These are phyloP conservation scores for Holcopasites calliopsidis DNA, from an alignment of 1,140 invertebrate species.

Conservation along the genomic window DNA sequence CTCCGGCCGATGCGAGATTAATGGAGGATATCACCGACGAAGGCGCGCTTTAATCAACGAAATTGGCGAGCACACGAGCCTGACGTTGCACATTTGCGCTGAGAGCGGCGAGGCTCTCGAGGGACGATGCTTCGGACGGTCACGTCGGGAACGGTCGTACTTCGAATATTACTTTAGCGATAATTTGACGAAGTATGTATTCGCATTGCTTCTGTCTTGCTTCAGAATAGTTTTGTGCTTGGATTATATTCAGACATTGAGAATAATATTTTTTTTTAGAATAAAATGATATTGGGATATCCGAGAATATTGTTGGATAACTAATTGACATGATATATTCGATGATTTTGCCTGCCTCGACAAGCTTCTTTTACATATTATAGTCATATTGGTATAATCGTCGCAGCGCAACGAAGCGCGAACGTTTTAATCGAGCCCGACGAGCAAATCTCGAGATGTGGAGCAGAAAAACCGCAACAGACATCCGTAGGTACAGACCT, in stretches of 20 bases:
- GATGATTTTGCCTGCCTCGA: too few relatives aligned
- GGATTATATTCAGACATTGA: too few relatives aligned
- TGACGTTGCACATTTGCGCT: slow-evolving; percentile 15
- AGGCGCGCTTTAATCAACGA: slow-evolving; percentile 59
- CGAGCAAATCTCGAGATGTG: slow-evolving; percentile 24
- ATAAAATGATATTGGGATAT: too few relatives aligned
- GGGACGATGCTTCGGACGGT: neutral
- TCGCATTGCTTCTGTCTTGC: too few relatives aligned
- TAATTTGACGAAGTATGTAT: too few relatives aligned
- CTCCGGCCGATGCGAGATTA: slow-evolving; percentile 65
- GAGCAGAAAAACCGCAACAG: slow-evolving; percentile 33
- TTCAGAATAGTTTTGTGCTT: too few relatives aligned
- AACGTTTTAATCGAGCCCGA: slow-evolving; percentile 45
- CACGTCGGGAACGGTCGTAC: too few relatives aligned
- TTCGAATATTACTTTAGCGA: neutral
- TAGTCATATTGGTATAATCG: slow-evolving; percentile 9
- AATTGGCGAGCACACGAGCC: slow-evolving; percentile 52
- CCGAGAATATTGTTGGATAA: too few relatives aligned
- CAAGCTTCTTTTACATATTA: neutral
- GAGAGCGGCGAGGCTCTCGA: neutral
- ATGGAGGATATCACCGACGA: slow-evolving; percentile 66
- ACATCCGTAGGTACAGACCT: slow-evolving; percentile 52
- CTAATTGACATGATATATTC: neutral
- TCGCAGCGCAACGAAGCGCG: slow-evolving; percentile 21
- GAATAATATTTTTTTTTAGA: too few relatives aligned